Percentiles rank a stretch among this genome's conserved stretches.
Evolutionary conservation across 2,888 invertebrate species (phyloP).

Genomic region (Hydroisotoma schaefferi): DNA sequence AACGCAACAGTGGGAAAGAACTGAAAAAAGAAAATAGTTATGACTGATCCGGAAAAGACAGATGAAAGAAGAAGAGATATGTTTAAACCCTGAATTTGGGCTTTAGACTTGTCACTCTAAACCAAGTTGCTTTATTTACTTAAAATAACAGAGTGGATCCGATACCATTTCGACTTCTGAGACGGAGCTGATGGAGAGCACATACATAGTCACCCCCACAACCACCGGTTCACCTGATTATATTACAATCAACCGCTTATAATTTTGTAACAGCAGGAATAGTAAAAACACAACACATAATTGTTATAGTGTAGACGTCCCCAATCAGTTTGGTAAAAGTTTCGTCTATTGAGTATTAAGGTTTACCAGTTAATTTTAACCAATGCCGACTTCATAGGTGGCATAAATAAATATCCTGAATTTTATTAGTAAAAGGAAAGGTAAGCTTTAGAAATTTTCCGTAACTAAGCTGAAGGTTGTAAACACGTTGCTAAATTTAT

Average conservation of each 20-base stretch:
- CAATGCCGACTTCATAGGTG: too few relatives aligned
- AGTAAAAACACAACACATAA: neutral
- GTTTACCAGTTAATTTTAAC: too few relatives aligned
- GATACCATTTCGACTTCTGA: conserved; percentile 61
- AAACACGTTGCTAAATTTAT: too few relatives aligned
- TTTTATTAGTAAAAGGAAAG: too few relatives aligned
- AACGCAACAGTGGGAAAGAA: conserved; percentile 5
- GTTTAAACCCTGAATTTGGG: neutral
- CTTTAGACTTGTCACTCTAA: conserved; percentile 1
- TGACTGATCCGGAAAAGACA: conserved; percentile 38
- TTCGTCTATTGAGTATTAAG: too few relatives aligned
- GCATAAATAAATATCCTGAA: too few relatives aligned
- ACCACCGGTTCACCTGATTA: conserved; percentile 57
- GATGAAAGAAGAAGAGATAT: conserved; percentile 47
- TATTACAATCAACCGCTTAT: conserved; percentile 26
- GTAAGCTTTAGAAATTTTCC: too few relatives aligned
- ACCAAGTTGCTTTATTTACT: neutral
- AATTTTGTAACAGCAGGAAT: conserved; percentile 3
- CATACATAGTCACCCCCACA: conserved; percentile 60
- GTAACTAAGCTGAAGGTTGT: too few relatives aligned
- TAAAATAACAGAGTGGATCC: conserved; percentile 22
- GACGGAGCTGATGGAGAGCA: conserved; percentile 60
- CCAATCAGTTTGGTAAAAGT: neutral
- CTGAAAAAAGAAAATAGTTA: conserved; percentile 8
- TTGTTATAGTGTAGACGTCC: too few relatives aligned